phyloP scores from a whole-genome alignment of 2,797 vertebrate genomes.

The Pseudomugil tenellus region DNA sequence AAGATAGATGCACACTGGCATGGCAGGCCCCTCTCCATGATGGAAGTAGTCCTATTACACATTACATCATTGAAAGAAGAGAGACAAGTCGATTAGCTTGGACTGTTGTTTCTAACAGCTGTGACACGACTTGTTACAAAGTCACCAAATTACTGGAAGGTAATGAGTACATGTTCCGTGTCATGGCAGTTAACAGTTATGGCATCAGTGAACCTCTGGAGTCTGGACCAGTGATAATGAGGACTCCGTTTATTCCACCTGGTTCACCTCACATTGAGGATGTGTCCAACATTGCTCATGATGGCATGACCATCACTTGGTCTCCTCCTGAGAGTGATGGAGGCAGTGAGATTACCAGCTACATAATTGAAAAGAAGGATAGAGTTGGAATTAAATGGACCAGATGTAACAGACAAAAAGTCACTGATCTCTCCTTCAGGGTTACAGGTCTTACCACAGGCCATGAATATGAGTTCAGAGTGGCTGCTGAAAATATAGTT shows the following conservation, averaged over 20 bases:
- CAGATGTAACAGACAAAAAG: conserved; percentile 94
- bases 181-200: conserved; percentile 95
- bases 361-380: conserved; percentile 96
- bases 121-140: conserved; percentile 89
- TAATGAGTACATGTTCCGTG: conserved; percentile 96
- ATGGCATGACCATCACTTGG: conserved; percentile 97
- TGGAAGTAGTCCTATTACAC: conserved; percentile 92
- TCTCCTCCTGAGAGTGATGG: conserved; percentile 91
- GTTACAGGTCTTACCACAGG: conserved; percentile 89
- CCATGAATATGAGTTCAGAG: conserved; percentile 97
- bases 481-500: conserved; percentile 95
- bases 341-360: conserved; percentile 92
- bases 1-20: conserved; percentile 91
- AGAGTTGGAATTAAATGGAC: conserved; percentile 94
- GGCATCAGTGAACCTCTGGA: conserved; percentile 91
- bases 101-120: conserved; percentile 90
- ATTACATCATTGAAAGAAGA: conserved; percentile 95
- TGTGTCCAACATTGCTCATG: conserved; percentile 91
- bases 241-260: conserved; percentile 92
- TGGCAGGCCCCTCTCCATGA: conserved; percentile 94
- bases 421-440: conserved; percentile 94
- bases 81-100: conserved; percentile 97
- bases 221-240: conserved; percentile 90
- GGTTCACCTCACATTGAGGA: conserved; percentile 92
- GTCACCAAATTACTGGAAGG: conserved; percentile 96